Conservation (phyloP, 2,113 vertebrate genomes). For the Chloroceryle aenea region DNA sequence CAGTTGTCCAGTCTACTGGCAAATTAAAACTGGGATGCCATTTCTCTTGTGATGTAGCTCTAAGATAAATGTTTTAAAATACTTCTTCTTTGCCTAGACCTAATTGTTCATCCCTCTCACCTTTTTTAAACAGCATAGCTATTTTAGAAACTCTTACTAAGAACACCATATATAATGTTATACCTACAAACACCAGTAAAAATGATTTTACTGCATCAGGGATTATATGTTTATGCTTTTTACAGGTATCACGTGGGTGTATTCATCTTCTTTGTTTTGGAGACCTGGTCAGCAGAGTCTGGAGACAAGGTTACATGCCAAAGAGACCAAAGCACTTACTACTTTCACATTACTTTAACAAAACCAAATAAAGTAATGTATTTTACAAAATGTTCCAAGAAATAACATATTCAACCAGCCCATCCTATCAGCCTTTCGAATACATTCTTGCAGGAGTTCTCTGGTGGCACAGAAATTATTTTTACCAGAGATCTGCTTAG, state of each 20-base stretch:
- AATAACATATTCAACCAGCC: not conserved
- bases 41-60: not conserved
- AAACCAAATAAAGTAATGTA: not conserved
- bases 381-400: not conserved
- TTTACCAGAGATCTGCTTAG: not conserved
- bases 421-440: not conserved
- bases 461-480: constrained; percentile 18
- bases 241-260: not conserved
- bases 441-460: not conserved
- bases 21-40: not conserved
- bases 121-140: not conserved
- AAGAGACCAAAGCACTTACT: not conserved
- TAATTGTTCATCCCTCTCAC: not conserved
- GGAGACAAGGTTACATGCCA: not conserved
- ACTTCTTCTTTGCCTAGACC: not conserved
- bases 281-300: not conserved
- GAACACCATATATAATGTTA: not conserved
- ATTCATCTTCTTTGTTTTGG: not conserved
- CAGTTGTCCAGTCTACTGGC: not conserved
- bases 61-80: not conserved
- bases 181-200: not conserved
- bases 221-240: not conserved
- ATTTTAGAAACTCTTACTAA: not conserved
- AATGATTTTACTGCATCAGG: not conserved
- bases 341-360: not conserved